A percentile compares a stretch with the other conserved stretches of the same genome.
Evolutionary conservation across 2,888 invertebrate species (phyloP).

Genomic region (Petrolisthes manimaculis): DNA sequence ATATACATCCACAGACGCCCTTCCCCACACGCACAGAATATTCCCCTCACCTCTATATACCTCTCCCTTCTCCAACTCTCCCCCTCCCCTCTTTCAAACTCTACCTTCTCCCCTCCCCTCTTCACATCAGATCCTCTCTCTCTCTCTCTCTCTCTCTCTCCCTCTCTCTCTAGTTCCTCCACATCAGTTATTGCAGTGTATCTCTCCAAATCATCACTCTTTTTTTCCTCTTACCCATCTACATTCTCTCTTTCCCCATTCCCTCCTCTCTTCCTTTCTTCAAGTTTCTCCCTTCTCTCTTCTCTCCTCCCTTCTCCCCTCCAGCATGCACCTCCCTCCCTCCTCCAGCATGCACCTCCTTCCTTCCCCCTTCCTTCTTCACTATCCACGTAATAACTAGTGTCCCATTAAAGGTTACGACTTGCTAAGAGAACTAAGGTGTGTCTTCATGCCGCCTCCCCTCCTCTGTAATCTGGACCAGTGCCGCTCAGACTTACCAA

Average conservation of each 20-base stretch:
- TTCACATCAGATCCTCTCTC: neutral
- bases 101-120: neutral
- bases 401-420: slow-evolving; percentile 34
- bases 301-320: neutral
- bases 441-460: slow-evolving; percentile 19
- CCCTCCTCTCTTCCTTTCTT: neutral
- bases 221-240: too few species aligned
- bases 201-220: too few species aligned
- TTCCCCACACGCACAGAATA: neutral
- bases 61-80: too few species aligned
- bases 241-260: too few species aligned
- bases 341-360: neutral
- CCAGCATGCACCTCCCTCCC: neutral
- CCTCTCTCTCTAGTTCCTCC: too few species aligned
- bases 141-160: too few species aligned
- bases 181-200: too few species aligned
- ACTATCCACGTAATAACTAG: slow-evolving; percentile 18
- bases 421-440: slow-evolving; percentile 27
- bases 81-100: too few species aligned
- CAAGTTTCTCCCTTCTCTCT: neutral
- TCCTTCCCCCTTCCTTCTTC: neutral
- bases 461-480: slow-evolving; percentile 25
- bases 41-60: too few species aligned
- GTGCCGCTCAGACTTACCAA: slow-evolving; percentile 9
- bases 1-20: slow-evolving; percentile 7